Base-by-base conservation (phyloP, 2,888 invertebrate genomes). In the Drymonia ruficornis region DNA sequence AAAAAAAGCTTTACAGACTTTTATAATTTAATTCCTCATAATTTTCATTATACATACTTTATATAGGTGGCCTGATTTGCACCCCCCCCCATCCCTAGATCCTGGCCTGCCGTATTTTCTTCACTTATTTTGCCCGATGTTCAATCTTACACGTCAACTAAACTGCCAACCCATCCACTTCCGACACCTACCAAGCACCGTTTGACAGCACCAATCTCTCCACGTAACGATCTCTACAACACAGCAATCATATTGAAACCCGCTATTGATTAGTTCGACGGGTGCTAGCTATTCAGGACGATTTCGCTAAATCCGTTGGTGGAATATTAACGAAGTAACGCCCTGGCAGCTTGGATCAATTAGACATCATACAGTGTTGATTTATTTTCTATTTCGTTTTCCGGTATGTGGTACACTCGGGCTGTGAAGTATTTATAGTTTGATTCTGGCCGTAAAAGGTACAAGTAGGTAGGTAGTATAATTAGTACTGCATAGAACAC, bases 231-330 rank as follows among this genome's bases (percentile, higher is more conserved):
- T 16, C 40, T 40, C 16, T 9, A 40, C 40, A 40, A 40, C 40
- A 40, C 16, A 16, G 43, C 12, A 64, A 65, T 70, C 54, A 70
- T 70, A 66, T 58, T 59, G 55, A 65, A 65, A 65, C 58, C 62
- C 58, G 51, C 53, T 49, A 62, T 61, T 70, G 72, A 70, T 72
- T 73, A 70, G 63, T 54, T 51, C 55, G 59, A 50, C 63, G 55
- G 31, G 47, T 48, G 44, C 56, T 61, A 80, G 65, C 63, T 83
- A 85, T 87, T 87, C 77, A 86, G 88, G 87, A 63, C 87, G 87
- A 87, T 88, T 88, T 88, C 87, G 81, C 87, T 78, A 46, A 51
- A 59, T 50, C 64, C 81, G 81, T 65, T 50, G 28, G 45, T 59
- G 61, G 87, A 82, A 88, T 88, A 83, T 72, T 83, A 84, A 87